Conservation (phyloP, 2,888 invertebrate species). For the Lucinisca nassula region DNA sequence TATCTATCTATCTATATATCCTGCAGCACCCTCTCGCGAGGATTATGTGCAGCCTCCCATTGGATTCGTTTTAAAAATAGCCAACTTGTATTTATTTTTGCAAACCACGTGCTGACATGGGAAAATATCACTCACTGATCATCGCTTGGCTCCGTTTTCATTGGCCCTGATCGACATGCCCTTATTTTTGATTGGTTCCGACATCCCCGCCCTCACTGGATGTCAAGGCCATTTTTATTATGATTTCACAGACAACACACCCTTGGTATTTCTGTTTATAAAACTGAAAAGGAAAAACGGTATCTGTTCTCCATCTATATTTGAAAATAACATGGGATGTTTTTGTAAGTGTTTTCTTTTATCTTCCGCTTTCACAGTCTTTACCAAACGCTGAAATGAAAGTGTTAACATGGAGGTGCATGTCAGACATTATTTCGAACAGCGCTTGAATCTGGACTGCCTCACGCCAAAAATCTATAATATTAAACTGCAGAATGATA, state of each 20-base stretch:
- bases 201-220: conserved; percentile 78
- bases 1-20: too few relatives aligned
- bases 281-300: neutral
- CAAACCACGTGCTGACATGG: conserved; percentile 76
- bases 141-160: conserved; percentile 75
- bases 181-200: conserved; percentile 79
- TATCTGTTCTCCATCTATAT: conserved; percentile 68
- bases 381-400: too few relatives aligned
- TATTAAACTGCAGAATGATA: too few relatives aligned
- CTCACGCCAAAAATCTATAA: too few relatives aligned
- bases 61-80: too few relatives aligned
- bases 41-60: too few relatives aligned
- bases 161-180: conserved; percentile 77
- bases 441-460: too few relatives aligned
- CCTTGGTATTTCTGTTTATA: neutral
- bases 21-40: too few relatives aligned
- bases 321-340: conserved; percentile 54
- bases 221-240: conserved; percentile 74
- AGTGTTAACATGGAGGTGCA: too few relatives aligned
- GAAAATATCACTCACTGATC: conserved; percentile 76
- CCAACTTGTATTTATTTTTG: too few relatives aligned
- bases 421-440: too few relatives aligned
- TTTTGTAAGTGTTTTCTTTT: conserved; percentile 61
- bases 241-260: conserved; percentile 61
- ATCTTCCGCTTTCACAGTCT: neutral